Conservation (phyloP, 2,888 invertebrate genomes). For the Idaea aversata region DNA sequence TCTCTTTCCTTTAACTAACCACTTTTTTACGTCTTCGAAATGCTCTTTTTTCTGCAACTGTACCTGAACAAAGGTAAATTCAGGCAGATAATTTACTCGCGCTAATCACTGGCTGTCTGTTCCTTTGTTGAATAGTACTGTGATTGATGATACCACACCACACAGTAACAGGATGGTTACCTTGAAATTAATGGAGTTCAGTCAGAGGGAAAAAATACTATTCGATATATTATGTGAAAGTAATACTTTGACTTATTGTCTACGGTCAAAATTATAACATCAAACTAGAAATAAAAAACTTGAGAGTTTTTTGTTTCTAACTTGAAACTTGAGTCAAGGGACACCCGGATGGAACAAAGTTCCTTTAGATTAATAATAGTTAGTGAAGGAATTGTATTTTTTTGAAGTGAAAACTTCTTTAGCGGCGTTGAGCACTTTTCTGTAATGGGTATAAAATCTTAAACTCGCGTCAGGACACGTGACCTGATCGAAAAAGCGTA, state of each 20-base stretch:
- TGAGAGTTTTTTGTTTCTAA: too few species aligned
- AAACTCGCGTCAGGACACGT: too few species aligned
- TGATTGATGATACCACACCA: constrained; percentile 58
- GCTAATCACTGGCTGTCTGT: constrained; percentile 64
- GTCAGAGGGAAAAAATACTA: neutral
- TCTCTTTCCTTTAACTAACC: neutral
- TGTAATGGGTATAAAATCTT: too few species aligned
- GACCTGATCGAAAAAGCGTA: too few species aligned
- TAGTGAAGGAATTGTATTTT: too few species aligned
- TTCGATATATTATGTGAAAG: neutral
- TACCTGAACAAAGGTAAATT: constrained; percentile 28
- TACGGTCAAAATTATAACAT: neutral
- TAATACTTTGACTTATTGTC: neutral
- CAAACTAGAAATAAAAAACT: too few species aligned
- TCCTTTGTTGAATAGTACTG: constrained; percentile 58
- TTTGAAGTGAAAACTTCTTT: too few species aligned
- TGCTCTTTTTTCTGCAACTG: constrained; percentile 17
- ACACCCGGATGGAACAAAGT: too few species aligned
- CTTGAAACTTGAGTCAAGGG: too few species aligned
- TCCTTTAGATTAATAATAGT: too few species aligned
- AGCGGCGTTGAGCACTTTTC: too few species aligned
- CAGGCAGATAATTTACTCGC: constrained; percentile 58
- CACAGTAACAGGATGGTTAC: neutral
- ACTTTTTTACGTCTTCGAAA: constrained; percentile 4
- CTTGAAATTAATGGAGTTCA: neutral